Evolutionary conservation across 2,113 vertebrate genomes (phyloP), one percentile per base, ranked within the genome.

Genomic region (Phylloscopus whistleri): DNA sequence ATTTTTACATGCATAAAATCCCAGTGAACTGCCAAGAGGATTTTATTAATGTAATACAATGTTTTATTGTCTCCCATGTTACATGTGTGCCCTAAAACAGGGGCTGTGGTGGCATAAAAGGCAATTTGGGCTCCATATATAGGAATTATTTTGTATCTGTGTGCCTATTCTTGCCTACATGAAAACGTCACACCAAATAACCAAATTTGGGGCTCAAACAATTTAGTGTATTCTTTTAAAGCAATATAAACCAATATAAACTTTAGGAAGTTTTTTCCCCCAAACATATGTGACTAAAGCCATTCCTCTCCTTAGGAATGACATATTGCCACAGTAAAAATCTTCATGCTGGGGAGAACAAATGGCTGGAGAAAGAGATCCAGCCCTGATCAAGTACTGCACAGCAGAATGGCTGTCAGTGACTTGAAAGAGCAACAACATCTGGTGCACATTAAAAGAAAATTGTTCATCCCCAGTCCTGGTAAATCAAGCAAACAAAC

Each of bases 371-470:
- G 52, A 67, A 75, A 51, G 59, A 83, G n/a, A 85, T 48, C 55
- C 21, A 75, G 51, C 37, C 16, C 59, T 35, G 48, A 86, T 26
- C 18, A 33, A 88, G 33, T 59, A 59, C 74, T 90, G 92, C 72
- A 70, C 24, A 77, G 56, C 43, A 72, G 76, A 91, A 52, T 0
- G 15, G 35, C 39, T 67, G 30, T 21, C 68, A 63, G 59, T 43
- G 59, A 43, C 63, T 67, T 11, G 4, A 55, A 76, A 89, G 33
- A 72, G 46, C 30, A 85, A 44, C 39, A 59, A 63, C 68, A 94
- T 88, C 75, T 90, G 84, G 52, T 70, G 51, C 43, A 56, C 92
- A 94, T 93, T 70, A 88, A 92, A 87, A 74, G 15, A 67, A 89
- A 79, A 79, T 35, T 64, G 48, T 83, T 86, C 43, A 72, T 81